These are phyloP conservation scores for Cosmia pyralina DNA, from an alignment of 2,888 invertebrate species.

Conservation along the genomic window DNA sequence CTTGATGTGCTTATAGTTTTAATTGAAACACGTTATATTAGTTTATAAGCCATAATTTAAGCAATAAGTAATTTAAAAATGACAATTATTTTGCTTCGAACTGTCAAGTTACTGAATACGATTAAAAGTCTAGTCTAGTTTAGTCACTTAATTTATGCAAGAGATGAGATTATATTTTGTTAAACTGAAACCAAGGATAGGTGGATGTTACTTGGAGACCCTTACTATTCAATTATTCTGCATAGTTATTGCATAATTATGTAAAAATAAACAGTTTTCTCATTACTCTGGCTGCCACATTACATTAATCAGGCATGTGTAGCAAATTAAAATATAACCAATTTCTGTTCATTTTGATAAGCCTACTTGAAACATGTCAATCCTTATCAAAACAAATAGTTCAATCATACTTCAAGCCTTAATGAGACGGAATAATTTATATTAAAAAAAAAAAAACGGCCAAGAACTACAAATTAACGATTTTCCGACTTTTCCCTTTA, in stretches of 20 bases:
- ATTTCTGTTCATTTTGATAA: conserved; percentile 28
- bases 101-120: no score
- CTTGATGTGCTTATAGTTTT: no score
- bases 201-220: not conserved
- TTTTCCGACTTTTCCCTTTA: no score
- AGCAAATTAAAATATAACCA: conserved; percentile 15
- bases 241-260: not conserved
- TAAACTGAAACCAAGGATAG: not conserved
- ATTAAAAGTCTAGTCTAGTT: no score
- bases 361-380: conserved; percentile 18
- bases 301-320: not conserved
- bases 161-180: not conserved
- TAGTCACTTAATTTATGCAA: not conserved
- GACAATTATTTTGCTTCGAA: not conserved
- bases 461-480: no score
- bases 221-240: no score
- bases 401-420: not conserved
- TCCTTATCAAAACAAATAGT: conserved; percentile 42
- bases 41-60: no score
- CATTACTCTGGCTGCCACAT: not conserved
- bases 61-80: not conserved
- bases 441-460: not conserved
- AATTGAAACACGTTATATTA: no score
- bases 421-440: not conserved
- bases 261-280: not conserved